These are phyloP conservation scores for Megaleporinus macrocephalus DNA, from an alignment of 2,113 vertebrate genomes.

Conservation along the genomic window DNA sequence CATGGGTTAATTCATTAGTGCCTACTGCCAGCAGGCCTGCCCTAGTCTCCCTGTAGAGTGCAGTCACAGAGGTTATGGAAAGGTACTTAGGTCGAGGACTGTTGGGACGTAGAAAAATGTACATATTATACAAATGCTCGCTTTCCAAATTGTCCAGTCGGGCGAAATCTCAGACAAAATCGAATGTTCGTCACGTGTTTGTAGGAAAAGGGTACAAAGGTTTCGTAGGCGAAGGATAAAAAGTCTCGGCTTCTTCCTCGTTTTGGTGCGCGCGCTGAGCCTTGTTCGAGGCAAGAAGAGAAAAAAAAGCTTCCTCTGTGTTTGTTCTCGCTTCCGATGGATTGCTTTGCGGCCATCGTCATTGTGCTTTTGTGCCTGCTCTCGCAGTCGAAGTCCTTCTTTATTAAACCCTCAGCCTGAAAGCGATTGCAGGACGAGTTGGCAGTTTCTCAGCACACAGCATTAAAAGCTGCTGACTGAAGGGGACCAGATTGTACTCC, in stretches of 20 bases:
- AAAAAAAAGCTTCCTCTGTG: constrained; percentile 37
- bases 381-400: constrained; percentile 23
- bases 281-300: background rate
- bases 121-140: constrained; percentile 69
- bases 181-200: constrained; percentile 1
- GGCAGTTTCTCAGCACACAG: constrained; percentile 11
- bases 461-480: constrained; percentile 32
- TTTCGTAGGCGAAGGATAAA: background rate
- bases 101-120: constrained; percentile 61
- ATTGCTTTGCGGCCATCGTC: constrained; percentile 4
- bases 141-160: constrained; percentile 19
- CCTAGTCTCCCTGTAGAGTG: constrained; percentile 59
- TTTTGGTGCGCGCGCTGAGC: constrained; percentile 25
- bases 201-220: background rate
- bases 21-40: constrained; percentile 64
- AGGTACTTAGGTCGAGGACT: constrained; percentile 40
- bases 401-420: constrained; percentile 24
- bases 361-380: constrained; percentile 44
- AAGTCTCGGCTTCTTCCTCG: constrained; percentile 30
- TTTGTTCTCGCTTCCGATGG: constrained; percentile 2
- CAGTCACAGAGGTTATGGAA: constrained; percentile 61
- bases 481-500: constrained; percentile 7
- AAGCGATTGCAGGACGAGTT: constrained; percentile 12
- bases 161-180: constrained; percentile 7
- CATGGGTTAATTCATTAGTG: constrained; percentile 69